Evolutionary conservation across 2,113 vertebrate genomes (phyloP), one percentile per base, ranked within the genome.

Genomic region (Epinephelus moara): DNA sequence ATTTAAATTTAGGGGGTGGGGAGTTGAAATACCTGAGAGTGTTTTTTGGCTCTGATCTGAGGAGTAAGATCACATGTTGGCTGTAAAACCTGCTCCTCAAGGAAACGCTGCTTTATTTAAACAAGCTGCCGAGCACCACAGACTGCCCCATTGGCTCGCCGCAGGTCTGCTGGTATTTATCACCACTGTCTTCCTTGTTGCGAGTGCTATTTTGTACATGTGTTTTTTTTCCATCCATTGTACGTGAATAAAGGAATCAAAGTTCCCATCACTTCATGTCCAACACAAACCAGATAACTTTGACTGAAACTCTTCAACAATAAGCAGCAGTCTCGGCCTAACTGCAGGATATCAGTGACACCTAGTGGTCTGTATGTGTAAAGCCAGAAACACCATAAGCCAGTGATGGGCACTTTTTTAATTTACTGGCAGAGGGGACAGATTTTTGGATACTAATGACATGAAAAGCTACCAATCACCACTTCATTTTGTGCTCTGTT

Each of bases 31-130:
- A 80, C 82, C 66, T 13, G 63, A 62, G 52, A 21, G 17, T 14
- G 23, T 74, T 69, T 70, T 62, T 69, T 85, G 77, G 61, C 57
- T 78, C 17, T 40, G 64, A 56, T 79, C 45, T 73, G 57, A 85
- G 78, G 4, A 52, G 66, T 1, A 19, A 27, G 21, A n/a, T 60
- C 42, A 71, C 68, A 71, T 89, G 88, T 74, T 86, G 82, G 91
- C 85, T 52, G 81, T 82, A 12, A 81, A 95, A 95, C 95, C 90
- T 25, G 95, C 93, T 90, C 71, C 13, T 94, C 94, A 2, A 95
- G 94, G 94, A 96, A 95, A 84, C 21, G 57, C 49, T 27, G 66
- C 71, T 78, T 66, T 81, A 78, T 86, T 89, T 82, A 62, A 77
- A 85, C 37, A 80, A 61, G 61, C 50, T 56, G 0, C 47, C n/a